A percentile compares a stretch with the other conserved stretches of the same genome.
Conservation (phyloP, 2,113 vertebrate genomes). For the Leptocoma aspasia region DNA sequence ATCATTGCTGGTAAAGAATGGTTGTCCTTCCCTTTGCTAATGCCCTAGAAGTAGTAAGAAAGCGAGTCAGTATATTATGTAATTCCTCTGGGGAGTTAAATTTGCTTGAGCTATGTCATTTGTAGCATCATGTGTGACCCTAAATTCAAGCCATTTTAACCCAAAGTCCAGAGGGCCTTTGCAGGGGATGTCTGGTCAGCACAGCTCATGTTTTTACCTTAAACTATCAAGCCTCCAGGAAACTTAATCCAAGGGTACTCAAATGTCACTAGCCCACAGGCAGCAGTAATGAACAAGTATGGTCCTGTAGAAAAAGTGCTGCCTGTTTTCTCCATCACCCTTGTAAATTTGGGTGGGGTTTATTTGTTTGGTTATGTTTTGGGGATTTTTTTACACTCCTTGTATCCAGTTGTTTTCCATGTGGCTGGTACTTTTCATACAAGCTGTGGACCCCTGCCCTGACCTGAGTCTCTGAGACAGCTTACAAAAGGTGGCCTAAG, state of each 20-base stretch:
- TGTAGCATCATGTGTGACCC: background rate
- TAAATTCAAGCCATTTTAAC: background rate
- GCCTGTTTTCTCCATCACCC: background rate
- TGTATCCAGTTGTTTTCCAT: background rate
- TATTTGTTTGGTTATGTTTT: background rate
- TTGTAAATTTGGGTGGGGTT: background rate
- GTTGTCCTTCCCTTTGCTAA: background rate
- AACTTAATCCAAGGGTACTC: constrained; percentile 19
- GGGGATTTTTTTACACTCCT: background rate
- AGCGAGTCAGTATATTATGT: background rate
- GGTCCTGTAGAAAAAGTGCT: background rate
- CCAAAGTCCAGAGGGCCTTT: background rate
- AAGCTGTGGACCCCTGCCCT: background rate
- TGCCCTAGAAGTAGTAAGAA: background rate
- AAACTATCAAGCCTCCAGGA: background rate
- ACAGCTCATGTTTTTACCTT: constrained; percentile 4
- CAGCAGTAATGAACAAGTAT: background rate
- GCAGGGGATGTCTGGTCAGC: background rate
- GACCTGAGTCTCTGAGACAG: background rate
- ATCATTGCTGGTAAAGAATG: background rate
- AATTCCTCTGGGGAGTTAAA: background rate
- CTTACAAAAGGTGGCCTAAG: background rate
- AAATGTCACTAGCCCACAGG: background rate
- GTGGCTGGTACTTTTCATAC: background rate
- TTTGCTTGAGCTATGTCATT: background rate